phyloP scores from a whole-genome alignment of 2,797 vertebrate species.

The Coreius guichenoti region DNA sequence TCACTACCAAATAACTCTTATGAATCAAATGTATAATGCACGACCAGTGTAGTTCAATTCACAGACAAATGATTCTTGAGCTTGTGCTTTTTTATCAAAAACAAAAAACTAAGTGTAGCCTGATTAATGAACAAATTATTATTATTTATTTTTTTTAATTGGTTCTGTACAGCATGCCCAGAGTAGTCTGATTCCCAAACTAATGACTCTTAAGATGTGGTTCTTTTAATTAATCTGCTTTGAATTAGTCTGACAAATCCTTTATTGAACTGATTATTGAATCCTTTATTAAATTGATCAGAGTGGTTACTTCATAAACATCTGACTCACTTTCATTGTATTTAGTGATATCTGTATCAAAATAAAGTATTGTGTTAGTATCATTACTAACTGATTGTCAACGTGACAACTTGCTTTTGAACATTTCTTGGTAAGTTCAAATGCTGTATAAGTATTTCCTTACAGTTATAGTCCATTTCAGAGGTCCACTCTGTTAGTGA shows the following conservation, averaged over 20 bases:
- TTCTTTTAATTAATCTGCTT: background rate
- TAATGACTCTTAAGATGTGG: background rate
- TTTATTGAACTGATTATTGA: background rate
- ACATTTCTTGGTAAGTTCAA: background rate
- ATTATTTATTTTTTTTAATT: background rate
- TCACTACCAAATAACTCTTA: background rate
- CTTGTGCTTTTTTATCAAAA: background rate
- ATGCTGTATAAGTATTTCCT: background rate
- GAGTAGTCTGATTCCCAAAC: background rate
- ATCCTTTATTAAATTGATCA: background rate
- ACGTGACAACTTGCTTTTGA: background rate
- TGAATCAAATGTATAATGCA: too few species aligned
- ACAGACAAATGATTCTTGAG: background rate
- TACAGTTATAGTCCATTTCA: background rate
- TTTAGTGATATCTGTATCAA: background rate
- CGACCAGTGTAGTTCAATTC: background rate
- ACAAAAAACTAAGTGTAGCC: background rate
- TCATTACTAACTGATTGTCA: background rate
- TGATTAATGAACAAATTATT: background rate
- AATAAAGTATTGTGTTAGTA: background rate
- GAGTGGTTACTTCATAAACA: too few species aligned
- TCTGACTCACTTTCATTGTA: background rate
- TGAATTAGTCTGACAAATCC: background rate
- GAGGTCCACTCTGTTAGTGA: conserved; percentile 30
- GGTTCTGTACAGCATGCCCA: background rate